These are phyloP conservation scores for Ranitomeya imitator DNA, from an alignment of 2,113 vertebrate genomes.

Conservation along the genomic window DNA sequence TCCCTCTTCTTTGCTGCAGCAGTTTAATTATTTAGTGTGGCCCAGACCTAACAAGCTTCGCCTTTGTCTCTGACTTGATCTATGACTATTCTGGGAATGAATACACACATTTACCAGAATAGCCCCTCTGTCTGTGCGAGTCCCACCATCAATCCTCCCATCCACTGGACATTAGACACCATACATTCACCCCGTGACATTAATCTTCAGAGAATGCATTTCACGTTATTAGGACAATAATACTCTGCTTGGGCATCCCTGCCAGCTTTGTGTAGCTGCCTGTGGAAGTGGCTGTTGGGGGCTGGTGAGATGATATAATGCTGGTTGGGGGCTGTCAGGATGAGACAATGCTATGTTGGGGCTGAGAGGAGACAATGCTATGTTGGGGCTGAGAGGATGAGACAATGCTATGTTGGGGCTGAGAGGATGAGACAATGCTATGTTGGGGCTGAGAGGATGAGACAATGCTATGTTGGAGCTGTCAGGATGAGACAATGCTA, in stretches of 20 bases:
- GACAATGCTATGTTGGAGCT: no score
- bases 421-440: no score
- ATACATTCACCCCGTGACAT: not conserved
- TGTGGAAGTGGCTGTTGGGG: no score
- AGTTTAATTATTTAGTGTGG: conserved; percentile 38
- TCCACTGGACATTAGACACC: not conserved
- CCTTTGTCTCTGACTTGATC: conserved; percentile 27
- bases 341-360: no score
- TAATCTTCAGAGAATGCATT: not conserved
- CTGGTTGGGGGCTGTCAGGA: no score
- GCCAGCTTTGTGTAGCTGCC: no score
- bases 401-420: no score
- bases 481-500: no score
- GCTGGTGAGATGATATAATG: no score
- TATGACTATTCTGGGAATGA: conserved; percentile 1
- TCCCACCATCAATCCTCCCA: conserved; percentile 11
- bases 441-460: no score
- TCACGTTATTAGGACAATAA: not conserved
- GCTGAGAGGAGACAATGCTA: no score
- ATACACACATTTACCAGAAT: conserved; percentile 15
- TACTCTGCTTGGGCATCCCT: not conserved
- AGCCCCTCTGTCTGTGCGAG: not conserved
- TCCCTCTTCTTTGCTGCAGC: not conserved
- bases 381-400: no score
- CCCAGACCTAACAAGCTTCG: conserved; percentile 2